Conservation (phyloP, 2,797 vertebrate species). For the Ctenopoma multispine region DNA sequence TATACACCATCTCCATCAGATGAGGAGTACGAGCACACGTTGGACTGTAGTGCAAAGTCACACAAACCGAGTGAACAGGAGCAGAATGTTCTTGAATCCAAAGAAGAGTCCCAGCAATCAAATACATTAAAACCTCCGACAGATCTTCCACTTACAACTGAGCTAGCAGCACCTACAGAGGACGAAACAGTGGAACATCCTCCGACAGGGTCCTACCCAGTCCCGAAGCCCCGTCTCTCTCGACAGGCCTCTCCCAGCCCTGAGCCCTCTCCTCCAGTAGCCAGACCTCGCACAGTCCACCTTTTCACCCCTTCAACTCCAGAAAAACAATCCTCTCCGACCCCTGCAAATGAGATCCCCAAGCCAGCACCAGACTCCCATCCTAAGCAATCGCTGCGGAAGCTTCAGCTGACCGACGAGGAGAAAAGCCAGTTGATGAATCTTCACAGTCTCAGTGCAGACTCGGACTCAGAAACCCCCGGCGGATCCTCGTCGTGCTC, state of each 20-base stretch:
- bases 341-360: constrained; percentile 11
- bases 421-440: constrained; percentile 85
- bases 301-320: constrained; percentile 20
- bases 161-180: background rate
- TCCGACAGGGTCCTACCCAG: constrained; percentile 27
- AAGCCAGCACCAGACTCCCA: constrained; percentile 50
- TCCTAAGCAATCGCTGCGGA: constrained; percentile 77
- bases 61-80: constrained; percentile 26
- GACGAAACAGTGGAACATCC: constrained; percentile 34
- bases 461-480: constrained; percentile 83
- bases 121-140: background rate
- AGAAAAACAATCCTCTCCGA: background rate
- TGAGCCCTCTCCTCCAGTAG: constrained; percentile 60
- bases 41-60: constrained; percentile 50
- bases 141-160: constrained; percentile 8
- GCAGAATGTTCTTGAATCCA: constrained; percentile 4
- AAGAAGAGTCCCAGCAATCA: constrained; percentile 33
- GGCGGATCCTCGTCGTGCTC: constrained; percentile 82
- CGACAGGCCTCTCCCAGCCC: constrained; percentile 40
- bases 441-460: constrained; percentile 79
- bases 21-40: constrained; percentile 60
- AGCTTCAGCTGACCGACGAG: constrained; percentile 82
- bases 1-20: constrained; percentile 70
- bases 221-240: constrained; percentile 76
- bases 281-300: constrained; percentile 79